Evolutionary conservation across 2,888 invertebrate species (phyloP), one percentile per base, ranked within the genome.

Genomic region (Apoda limacodes): DNA sequence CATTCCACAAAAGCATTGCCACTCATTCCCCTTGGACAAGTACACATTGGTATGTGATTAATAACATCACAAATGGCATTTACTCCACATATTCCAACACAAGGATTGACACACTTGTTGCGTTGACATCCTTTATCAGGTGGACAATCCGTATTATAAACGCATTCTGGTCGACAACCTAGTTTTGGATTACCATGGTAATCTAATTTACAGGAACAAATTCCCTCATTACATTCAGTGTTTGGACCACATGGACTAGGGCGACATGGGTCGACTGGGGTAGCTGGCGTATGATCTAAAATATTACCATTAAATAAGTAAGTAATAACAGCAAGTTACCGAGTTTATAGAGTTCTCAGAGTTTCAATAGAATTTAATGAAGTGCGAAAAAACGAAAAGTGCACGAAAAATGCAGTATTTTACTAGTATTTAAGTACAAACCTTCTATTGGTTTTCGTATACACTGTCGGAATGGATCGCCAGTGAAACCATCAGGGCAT

Each of bases 51-150:
- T 37, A 88, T 83, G 50, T 90, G 89, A 44, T 89, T 88, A 45
- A 86, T 83, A 2, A 88, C 87, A 41, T 87, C 84, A 50, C 90
- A 90, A 32, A 85, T 71, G 5, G 90, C 89, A 52, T 86, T 86
- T 35, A 82, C 53, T 4, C 88, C 90, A 54, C 91, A 91, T 6
- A 87, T 86, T 42, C 87, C 87, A 25, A 85, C 83, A 53, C 90
- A 90, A 13, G 89, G 89, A 64, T 89, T 85, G n/a, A 78, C 51
- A 50, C 90, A 90, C 62, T 89, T 88, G 53, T 87, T 86, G 49
- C 81, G 65, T 41, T 85, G 80, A 46, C 89, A 89, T 22, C 87
- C 87, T 50, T 83, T 86, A 42, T 85, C 83, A 35, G 78, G 60
- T 9, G 83, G 62, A 53, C 90, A 90, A 51, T 89, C 88, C 1